These are phyloP conservation scores for Ladona fulva DNA, from an alignment of 1,140 invertebrate genomes.

Conservation along the genomic window DNA sequence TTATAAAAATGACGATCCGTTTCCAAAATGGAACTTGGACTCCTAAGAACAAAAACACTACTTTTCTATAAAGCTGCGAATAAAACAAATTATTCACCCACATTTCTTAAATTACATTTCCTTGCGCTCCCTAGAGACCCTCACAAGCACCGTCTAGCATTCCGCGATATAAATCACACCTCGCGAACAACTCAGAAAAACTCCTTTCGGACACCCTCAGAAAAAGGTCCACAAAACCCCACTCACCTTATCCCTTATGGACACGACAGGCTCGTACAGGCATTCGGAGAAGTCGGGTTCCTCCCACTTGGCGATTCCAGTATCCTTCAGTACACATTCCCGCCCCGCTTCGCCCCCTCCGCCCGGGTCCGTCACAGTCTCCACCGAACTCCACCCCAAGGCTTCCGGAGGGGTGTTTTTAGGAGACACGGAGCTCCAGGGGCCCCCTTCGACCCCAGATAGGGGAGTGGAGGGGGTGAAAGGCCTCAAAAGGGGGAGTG, in stretches of 20 bases:
- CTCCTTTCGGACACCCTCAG: no score
- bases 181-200: no score
- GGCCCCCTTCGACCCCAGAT: background rate
- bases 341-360: slow-evolving; percentile 35
- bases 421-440: background rate
- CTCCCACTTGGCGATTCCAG: slow-evolving; percentile 55
- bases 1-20: no score
- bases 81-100: no score
- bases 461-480: background rate
- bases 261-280: slow-evolving; percentile 49
- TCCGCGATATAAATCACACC: no score
- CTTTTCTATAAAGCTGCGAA: no score
- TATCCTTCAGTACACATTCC: slow-evolving; percentile 47
- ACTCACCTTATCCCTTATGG: slow-evolving; percentile 54
- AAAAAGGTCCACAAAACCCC: slow-evolving; percentile 15
- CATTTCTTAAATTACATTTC: no score
- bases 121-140: no score
- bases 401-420: background rate
- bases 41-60: no score
- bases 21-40: no score
- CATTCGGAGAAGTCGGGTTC: slow-evolving; percentile 64
- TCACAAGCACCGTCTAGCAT: no score
- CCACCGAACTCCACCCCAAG: background rate
- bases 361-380: background rate
- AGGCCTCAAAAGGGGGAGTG: slow-evolving; percentile 19